Conservation (phyloP, 1,140 invertebrate genomes). For the Ceratitis capitata region DNA sequence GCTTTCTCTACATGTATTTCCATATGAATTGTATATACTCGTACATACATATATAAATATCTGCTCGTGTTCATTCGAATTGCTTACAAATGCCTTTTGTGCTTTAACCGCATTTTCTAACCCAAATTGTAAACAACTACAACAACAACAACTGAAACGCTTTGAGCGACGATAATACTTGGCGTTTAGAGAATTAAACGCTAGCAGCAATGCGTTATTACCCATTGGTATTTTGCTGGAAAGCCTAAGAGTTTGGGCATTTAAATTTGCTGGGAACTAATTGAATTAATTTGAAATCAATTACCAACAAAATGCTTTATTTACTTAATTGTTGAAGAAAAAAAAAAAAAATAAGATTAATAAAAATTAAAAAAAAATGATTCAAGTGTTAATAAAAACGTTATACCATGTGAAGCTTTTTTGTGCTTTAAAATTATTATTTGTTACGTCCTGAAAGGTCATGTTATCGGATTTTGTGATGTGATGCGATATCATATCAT, state of each 20-base stretch:
- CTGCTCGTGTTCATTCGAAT: not conserved
- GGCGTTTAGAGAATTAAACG: not conserved
- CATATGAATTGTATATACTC: not conserved
- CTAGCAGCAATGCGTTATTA: not conserved
- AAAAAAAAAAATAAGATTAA: too few relatives aligned
- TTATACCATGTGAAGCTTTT: too few relatives aligned
- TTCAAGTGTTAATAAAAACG: too few relatives aligned
- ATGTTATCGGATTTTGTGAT: too few relatives aligned
- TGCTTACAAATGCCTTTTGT: not conserved
- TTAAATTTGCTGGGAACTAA: not conserved
- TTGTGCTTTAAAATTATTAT: too few relatives aligned
- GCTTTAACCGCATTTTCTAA: not conserved
- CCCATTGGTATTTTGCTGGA: not conserved
- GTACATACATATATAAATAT: not conserved
- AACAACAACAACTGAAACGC: not conserved
- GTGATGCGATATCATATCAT: too few relatives aligned
- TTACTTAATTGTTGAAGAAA: too few relatives aligned
- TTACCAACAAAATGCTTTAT: too few relatives aligned
- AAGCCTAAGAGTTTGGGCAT: not conserved
- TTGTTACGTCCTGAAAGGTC: too few relatives aligned
- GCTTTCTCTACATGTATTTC: not conserved
- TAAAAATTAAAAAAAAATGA: too few relatives aligned
- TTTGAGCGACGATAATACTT: not conserved
- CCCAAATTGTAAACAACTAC: not conserved
- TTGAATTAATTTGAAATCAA: not conserved